Percentiles rank a stretch among this genome's conserved stretches.
Conservation (phyloP, 2,888 invertebrate genomes). For the Calliphora vomitoria region DNA sequence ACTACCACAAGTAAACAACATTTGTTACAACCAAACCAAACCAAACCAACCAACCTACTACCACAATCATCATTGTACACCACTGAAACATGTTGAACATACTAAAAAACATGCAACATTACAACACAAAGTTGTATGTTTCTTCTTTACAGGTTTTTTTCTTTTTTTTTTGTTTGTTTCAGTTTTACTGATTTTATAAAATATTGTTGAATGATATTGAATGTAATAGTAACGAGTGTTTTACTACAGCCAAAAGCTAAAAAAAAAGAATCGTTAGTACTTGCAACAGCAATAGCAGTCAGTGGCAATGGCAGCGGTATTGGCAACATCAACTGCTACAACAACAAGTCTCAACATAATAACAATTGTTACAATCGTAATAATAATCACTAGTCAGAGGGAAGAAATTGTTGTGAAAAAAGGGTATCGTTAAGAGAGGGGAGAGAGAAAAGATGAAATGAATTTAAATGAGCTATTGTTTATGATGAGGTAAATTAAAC, state of each 20-base stretch:
- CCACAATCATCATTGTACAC: constrained; percentile 27
- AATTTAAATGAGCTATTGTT: constrained; percentile 33
- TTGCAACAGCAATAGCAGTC: constrained; percentile 18
- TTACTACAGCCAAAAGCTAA: constrained; percentile 54
- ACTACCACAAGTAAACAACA: constrained; percentile 39
- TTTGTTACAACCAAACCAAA: background rate
- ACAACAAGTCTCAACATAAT: constrained; percentile 66
- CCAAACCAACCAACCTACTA: background rate
- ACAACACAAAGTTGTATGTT: constrained; percentile 56
- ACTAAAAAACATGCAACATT: constrained; percentile 70
- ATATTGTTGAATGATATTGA: constrained; percentile 68
- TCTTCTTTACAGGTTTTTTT: constrained; percentile 17
- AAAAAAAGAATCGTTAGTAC: constrained; percentile 16
- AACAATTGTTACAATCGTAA: constrained; percentile 69
- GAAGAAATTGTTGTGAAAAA: background rate
- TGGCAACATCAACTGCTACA: constrained; percentile 38
- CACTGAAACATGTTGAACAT: constrained; percentile 72
- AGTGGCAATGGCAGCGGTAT: background rate
- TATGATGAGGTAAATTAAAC: background rate
- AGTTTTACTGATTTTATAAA: constrained; percentile 54
- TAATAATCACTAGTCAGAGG: constrained; percentile 62
- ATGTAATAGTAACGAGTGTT: constrained; percentile 63
- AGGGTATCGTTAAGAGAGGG: no score
- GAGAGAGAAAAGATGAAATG: background rate
- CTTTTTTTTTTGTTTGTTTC: background rate